phyloP scores from a whole-genome alignment of 2,797 vertebrate genomes.

The Lepus oiostolus region DNA sequence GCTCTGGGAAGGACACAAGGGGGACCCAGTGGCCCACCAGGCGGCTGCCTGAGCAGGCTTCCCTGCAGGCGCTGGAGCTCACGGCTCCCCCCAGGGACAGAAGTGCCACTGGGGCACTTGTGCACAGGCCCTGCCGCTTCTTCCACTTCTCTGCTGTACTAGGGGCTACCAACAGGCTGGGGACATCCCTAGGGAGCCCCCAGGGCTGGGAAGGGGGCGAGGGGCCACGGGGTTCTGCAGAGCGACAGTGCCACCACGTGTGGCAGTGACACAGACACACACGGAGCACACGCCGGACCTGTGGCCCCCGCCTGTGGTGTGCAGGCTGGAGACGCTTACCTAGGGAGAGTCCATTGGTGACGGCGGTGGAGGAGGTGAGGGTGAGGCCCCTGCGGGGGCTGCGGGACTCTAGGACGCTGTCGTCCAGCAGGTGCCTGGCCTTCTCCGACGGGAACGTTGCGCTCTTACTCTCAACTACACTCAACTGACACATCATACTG shows the following conservation, averaged over 20 bases:
- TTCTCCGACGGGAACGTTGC: constrained; percentile 96
- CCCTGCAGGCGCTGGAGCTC: background rate
- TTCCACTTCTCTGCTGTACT: background rate
- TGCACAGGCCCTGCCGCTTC: background rate
- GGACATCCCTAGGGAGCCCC: background rate
- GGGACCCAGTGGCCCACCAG: background rate
- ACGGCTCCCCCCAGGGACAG: background rate
- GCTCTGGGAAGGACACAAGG: background rate
- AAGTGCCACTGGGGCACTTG: background rate
- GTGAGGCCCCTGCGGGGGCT: constrained; percentile 92
- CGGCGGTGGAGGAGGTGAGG: constrained; percentile 85
- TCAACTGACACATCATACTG: constrained; percentile 97
- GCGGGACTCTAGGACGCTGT: constrained; percentile 97
- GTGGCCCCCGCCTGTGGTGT: constrained; percentile 26
- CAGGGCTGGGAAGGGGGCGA: background rate
- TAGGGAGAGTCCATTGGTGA: constrained; percentile 94
- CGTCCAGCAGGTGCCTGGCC: constrained; percentile 96
- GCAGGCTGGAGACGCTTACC: constrained; percentile 87
- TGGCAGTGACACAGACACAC: constrained; percentile 74
- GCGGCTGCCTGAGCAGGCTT: background rate
- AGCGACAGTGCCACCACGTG: background rate
- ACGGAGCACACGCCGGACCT: background rate
- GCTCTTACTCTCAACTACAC: constrained; percentile 96
- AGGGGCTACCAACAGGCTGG: background rate
- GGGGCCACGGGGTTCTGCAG: background rate